These are phyloP conservation scores for Propsilocerus akamusi DNA, from an alignment of 1,140 invertebrate species.

Conservation along the genomic window DNA sequence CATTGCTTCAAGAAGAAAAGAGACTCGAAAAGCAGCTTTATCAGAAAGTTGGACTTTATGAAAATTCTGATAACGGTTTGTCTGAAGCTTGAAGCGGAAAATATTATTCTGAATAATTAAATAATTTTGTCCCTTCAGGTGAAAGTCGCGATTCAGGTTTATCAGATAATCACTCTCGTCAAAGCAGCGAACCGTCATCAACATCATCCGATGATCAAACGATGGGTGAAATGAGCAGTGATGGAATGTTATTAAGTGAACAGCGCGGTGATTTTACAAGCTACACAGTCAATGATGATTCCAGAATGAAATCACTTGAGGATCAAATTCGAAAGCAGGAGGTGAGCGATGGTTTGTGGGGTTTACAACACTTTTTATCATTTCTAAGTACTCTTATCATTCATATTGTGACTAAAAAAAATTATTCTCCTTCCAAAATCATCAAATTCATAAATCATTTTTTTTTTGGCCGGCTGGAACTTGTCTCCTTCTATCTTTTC, in stretches of 20 bases:
- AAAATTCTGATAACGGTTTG: conserved; percentile 25
- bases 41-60: conserved; percentile 36
- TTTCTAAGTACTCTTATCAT: too few relatives aligned
- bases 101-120: not conserved
- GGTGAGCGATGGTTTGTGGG: too few relatives aligned
- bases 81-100: not conserved
- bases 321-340: conserved; percentile 35
- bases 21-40: conserved; percentile 54
- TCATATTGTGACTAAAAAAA: too few relatives aligned
- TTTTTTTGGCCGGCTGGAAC: too few relatives aligned
- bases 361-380: too few relatives aligned
- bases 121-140: conserved; percentile 11
- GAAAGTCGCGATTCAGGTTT: conserved; percentile 60
- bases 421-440: too few relatives aligned
- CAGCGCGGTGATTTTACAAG: not conserved
- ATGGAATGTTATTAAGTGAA: conserved; percentile 6
- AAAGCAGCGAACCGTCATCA: conserved; percentile 43
- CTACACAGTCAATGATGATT: conserved; percentile 20
- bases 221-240: conserved; percentile 8
- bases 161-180: conserved; percentile 50
- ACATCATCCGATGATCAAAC: conserved; percentile 19
- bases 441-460: too few relatives aligned
- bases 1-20: conserved; percentile 56
- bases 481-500: too few relatives aligned
- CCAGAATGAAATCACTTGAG: conserved; percentile 30